Evolutionary conservation across 2,888 invertebrate species (phyloP).

Genomic region (Cosmia pyralina): DNA sequence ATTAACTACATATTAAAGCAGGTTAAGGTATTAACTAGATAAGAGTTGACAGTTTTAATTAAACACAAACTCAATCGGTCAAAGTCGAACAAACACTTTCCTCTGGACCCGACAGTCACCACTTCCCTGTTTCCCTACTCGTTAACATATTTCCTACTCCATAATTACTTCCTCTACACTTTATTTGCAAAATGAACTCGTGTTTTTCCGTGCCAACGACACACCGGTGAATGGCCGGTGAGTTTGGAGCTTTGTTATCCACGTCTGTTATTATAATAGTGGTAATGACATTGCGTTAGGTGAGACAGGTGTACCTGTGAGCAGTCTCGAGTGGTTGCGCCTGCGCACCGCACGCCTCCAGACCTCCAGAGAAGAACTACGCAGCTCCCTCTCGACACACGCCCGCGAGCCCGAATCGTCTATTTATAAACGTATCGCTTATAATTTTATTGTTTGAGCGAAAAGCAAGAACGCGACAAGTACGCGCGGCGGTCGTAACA

Average conservation of each 20-base stretch:
- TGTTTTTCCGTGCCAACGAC: slow-evolving; percentile 66
- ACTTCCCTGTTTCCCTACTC: slow-evolving; percentile 58
- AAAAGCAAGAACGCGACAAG: slow-evolving; percentile 87
- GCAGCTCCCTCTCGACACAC: slow-evolving; percentile 71
- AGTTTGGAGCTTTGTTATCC: slow-evolving; percentile 80
- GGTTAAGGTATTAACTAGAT: slow-evolving; percentile 39
- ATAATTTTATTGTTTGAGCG: slow-evolving; percentile 90
- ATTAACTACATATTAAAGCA: slow-evolving; percentile 37
- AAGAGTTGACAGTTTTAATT: slow-evolving; percentile 44
- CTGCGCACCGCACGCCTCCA: slow-evolving; percentile 85
- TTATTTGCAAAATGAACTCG: slow-evolving; percentile 64
- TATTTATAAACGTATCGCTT: slow-evolving; percentile 87
- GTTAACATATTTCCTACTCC: slow-evolving; percentile 67
- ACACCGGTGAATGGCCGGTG: slow-evolving; percentile 72
- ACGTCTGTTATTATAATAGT: slow-evolving; percentile 82
- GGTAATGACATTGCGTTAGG: slow-evolving; percentile 88
- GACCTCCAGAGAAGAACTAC: slow-evolving; percentile 83
- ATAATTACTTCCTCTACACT: slow-evolving; percentile 71
- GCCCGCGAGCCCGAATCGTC: slow-evolving; percentile 75
- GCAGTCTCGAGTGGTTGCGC: slow-evolving; percentile 80
- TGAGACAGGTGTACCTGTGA: slow-evolving; percentile 87
- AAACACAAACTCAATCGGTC: slow-evolving; percentile 47
- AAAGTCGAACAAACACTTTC: slow-evolving; percentile 51
- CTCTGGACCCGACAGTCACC: slow-evolving; percentile 40
- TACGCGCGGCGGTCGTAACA: slow-evolving; percentile 83